Base-by-base conservation (phyloP, 2,113 vertebrate species). In the Tachycineta bicolor region DNA sequence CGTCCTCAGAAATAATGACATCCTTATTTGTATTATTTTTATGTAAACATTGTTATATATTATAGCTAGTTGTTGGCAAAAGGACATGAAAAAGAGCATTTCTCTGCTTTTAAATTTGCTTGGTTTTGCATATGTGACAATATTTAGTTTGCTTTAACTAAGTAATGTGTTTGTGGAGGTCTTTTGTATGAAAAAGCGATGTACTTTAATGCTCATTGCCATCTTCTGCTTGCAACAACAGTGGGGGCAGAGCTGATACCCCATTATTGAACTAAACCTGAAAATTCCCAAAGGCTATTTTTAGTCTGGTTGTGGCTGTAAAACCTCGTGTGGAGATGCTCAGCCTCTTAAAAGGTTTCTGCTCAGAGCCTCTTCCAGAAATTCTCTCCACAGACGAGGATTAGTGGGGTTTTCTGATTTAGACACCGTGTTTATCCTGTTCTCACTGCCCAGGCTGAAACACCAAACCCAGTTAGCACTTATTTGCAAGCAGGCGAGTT, bases 11-110 rank as follows among this genome's bases (percentile, higher is more conserved):
- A 83, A 73, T 62, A 87, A 87, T 94, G 76, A 17, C 59, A 14
- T 69, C 31, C 69, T 69, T 69, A 28, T 88, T 86, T 77, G 34
- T 87, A 50, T 70, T 86, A 50, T 53, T 92, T 96, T 94, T 85
- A 86, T 39, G 71, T 81, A 63, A 88, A 58, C 64, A 23, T 62
- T 83, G 46, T 80, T 71, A 28, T 18, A 14, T 43, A 2, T 80
- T 88, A 70, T 59, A 86, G n/a, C 55, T 83, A 8, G 12, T 46
- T 64, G 39, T 74, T 91, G 65, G 67, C 64, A 37, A 63, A 70
- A 92, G 78, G 55, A 26, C 14, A 44, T 46, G 64, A 22, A 60
- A 74, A 80, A 82, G n/a, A 39, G 20, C 44, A 41, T 92, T 77
- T 89, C 37, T 78, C 47, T 70, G 44, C 56, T 88, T 87, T 90